phyloP scores from a whole-genome alignment of 2,888 invertebrate species.

The Drosophila prostipennis region DNA sequence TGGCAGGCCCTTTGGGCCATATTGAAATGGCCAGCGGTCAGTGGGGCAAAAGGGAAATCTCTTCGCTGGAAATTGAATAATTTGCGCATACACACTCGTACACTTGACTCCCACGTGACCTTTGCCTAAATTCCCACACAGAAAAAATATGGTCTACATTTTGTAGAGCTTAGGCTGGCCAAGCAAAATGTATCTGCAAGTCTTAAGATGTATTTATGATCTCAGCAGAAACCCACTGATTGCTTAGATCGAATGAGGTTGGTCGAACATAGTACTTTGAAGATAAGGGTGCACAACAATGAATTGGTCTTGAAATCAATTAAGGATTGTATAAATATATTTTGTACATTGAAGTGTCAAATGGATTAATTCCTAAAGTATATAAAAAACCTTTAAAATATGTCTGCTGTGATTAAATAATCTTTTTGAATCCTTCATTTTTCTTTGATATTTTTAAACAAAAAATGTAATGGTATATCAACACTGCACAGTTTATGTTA shows the following conservation, averaged over 20 bases:
- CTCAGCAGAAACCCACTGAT: neutral
- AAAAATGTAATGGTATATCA: too few species aligned
- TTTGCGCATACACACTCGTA: constrained; percentile 35
- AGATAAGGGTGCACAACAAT: neutral
- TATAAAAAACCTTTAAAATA: too few species aligned
- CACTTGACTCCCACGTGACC: constrained; percentile 48
- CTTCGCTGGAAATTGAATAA: constrained; percentile 46
- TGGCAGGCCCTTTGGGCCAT: constrained; percentile 38
- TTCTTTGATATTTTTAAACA: neutral
- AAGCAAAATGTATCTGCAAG: neutral
- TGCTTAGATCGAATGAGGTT: neutral
- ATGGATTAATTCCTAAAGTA: neutral
- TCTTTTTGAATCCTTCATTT: neutral
- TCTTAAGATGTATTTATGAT: neutral
- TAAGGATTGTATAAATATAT: too few species aligned
- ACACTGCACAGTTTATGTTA: too few species aligned
- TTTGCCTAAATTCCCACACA: constrained; percentile 24
- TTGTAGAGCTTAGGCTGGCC: too few species aligned
- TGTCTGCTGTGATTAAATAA: neutral
- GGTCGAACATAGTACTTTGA: too few species aligned
- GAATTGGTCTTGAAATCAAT: too few species aligned
- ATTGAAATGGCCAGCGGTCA: constrained; percentile 39
- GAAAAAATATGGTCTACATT: neutral
- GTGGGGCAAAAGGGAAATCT: constrained; percentile 12
- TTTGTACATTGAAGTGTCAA: too few species aligned